Evolutionary conservation across 2,113 vertebrate species (phyloP).

Genomic region (Atrichornis clamosus): DNA sequence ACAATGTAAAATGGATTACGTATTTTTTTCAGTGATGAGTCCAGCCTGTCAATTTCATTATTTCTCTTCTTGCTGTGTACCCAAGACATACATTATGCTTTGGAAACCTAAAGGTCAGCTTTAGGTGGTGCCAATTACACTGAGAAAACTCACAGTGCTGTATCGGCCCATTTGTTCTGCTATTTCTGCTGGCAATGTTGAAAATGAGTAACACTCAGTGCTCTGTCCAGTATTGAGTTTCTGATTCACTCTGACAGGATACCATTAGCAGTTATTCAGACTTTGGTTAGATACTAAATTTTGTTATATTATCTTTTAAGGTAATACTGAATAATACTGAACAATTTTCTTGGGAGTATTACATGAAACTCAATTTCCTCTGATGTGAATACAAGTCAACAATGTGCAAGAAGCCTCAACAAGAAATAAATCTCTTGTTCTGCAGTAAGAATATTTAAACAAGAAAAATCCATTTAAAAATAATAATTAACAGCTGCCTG

Average conservation of each 20-base stretch:
- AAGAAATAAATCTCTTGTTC: not conserved
- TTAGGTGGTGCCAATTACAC: constrained; percentile 46
- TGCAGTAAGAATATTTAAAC: not conserved
- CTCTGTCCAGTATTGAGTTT: constrained; percentile 12
- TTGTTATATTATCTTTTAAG: constrained; percentile 12
- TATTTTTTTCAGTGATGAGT: not conserved
- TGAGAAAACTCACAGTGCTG: not conserved
- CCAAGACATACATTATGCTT: not conserved
- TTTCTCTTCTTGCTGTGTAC: not conserved
- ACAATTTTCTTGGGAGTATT: not conserved
- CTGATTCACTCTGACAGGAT: constrained; percentile 39
- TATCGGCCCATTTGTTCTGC: constrained; percentile 14
- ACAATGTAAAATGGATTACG: constrained; percentile 34
- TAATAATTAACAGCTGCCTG: not conserved
- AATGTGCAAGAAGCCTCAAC: not conserved
- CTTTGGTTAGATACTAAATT: not conserved
- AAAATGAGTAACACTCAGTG: constrained; percentile 33
- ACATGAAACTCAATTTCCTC: not conserved
- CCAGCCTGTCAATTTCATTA: constrained; percentile 22
- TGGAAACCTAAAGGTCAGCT: constrained; percentile 38
- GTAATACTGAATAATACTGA: not conserved
- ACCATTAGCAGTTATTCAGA: constrained; percentile 30
- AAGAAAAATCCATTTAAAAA: not conserved
- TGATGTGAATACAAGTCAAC: not conserved
- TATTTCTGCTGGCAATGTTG: constrained; percentile 42